Evolutionary conservation across 2,797 vertebrate species (phyloP).

Genomic region (Enteromius unitaeniatus): DNA sequence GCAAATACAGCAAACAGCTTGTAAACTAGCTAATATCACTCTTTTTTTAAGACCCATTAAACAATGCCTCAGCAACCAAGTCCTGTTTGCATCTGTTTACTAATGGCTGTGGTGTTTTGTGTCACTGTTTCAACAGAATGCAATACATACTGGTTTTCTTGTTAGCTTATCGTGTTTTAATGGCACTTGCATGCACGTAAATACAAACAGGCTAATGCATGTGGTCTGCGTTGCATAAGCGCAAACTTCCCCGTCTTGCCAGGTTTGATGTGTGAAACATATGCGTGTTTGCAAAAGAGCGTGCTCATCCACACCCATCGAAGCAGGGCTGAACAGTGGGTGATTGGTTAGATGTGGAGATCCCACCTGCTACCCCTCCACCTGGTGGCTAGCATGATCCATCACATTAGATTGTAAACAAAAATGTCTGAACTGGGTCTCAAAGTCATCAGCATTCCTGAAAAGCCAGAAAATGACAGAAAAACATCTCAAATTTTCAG

Average conservation of each 20-base stretch:
- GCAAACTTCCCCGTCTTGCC: not conserved
- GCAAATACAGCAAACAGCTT: not conserved
- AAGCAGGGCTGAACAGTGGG: constrained; percentile 56
- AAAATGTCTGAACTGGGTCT: not conserved
- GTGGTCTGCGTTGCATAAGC: constrained; percentile 14
- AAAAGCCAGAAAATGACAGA: constrained; percentile 5
- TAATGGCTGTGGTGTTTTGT: not conserved
- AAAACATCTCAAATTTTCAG: not conserved
- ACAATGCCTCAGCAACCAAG: not conserved
- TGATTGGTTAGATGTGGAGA: constrained; percentile 51
- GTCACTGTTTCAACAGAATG: not conserved
- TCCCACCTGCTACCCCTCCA: constrained; percentile 58
- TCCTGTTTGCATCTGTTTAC: not conserved
- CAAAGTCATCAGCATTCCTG: not conserved
- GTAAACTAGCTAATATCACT: not conserved
- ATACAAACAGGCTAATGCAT: constrained; percentile 20
- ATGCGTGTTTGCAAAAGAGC: constrained; percentile 23
- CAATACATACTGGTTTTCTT: not conserved
- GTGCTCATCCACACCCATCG: constrained; percentile 40
- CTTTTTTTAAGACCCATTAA: not conserved
- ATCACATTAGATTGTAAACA: constrained; percentile 15
- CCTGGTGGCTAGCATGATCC: constrained; percentile 27
- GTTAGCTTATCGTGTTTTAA: not conserved
- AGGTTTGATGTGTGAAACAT: constrained; percentile 36
- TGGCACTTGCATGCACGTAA: not conserved